Evolutionary conservation across 2,888 invertebrate species (phyloP).

Genomic region (Nomada goodeniana): DNA sequence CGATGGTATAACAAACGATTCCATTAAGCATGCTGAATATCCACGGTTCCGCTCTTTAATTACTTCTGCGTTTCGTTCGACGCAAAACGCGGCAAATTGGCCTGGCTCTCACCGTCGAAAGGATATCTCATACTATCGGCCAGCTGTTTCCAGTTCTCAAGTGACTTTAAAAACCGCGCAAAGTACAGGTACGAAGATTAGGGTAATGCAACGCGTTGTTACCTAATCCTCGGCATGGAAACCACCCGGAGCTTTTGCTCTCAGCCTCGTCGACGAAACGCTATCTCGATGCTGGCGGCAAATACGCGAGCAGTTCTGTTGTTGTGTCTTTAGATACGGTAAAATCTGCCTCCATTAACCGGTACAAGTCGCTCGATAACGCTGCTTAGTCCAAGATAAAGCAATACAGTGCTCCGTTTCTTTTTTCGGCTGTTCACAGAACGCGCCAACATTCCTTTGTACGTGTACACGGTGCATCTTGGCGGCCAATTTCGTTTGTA

Average conservation of each 20-base stretch:
- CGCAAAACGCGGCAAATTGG: constrained; percentile 6
- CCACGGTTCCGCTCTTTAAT: not conserved
- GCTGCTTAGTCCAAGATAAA: constrained; percentile 10
- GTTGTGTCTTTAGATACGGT: constrained; percentile 25
- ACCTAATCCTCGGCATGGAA: constrained; percentile 48
- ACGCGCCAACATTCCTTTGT: not conserved
- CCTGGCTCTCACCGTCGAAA: not conserved
- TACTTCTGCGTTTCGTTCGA: not conserved
- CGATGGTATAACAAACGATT: not conserved
- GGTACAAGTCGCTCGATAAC: constrained; percentile 12
- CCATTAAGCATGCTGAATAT: not conserved
- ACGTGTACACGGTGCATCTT: not conserved
- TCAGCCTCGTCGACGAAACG: constrained; percentile 42
- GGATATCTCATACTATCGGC: constrained; percentile 5
- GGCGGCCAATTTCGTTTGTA: not conserved
- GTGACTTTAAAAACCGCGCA: constrained; percentile 35
- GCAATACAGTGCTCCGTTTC: not conserved
- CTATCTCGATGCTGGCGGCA: constrained; percentile 41
- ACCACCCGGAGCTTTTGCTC: constrained; percentile 11
- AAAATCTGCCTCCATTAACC: constrained; percentile 40
- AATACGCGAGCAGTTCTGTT: constrained; percentile 34
- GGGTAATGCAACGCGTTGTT: constrained; percentile 48
- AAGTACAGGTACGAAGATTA: constrained; percentile 40
- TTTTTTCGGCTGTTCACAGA: not conserved
- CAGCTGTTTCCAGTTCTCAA: constrained; percentile 32